These are phyloP conservation scores for Ypsolopha sequella DNA, from an alignment of 2,888 invertebrate species.

Conservation along the genomic window DNA sequence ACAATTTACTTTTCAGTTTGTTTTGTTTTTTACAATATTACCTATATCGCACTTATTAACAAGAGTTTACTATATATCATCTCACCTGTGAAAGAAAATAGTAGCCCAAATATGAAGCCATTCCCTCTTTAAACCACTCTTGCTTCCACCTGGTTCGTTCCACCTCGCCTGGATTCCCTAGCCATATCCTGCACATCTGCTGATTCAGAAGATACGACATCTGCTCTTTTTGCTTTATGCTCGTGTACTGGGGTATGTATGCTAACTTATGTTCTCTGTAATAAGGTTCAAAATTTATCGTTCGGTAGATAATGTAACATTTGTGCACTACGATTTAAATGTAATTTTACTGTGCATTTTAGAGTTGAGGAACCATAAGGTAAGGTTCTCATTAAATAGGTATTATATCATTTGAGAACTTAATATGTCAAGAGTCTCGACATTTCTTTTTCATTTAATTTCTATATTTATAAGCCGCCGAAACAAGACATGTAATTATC, in stretches of 20 bases:
- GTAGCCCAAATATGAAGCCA: conserved; percentile 53
- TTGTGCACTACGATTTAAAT: background rate
- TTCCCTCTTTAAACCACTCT: conserved; percentile 61
- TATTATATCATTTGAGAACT: too few species aligned
- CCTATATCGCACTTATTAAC: too few species aligned
- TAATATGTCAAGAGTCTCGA: too few species aligned
- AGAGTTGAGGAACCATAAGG: too few species aligned
- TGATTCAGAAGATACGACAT: conserved; percentile 51
- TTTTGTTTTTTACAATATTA: background rate
- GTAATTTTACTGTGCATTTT: too few species aligned
- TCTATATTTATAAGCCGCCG: too few species aligned
- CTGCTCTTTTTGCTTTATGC: conserved; percentile 39
- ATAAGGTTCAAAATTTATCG: conserved; percentile 4
- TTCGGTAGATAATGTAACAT: too few species aligned
- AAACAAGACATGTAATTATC: too few species aligned
- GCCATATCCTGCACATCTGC: conserved; percentile 51
- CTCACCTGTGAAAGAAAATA: conserved; percentile 47
- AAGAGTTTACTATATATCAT: background rate
- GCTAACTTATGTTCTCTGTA: conserved; percentile 38
- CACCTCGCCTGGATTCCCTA: conserved; percentile 52
- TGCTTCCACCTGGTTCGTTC: conserved; percentile 48
- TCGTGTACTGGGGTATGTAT: conserved; percentile 31
- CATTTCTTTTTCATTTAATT: too few species aligned
- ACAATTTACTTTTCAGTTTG: background rate
- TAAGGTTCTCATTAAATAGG: too few species aligned